phyloP scores from a whole-genome alignment of 1,140 invertebrate species.

The Cyclina sinensis region DNA sequence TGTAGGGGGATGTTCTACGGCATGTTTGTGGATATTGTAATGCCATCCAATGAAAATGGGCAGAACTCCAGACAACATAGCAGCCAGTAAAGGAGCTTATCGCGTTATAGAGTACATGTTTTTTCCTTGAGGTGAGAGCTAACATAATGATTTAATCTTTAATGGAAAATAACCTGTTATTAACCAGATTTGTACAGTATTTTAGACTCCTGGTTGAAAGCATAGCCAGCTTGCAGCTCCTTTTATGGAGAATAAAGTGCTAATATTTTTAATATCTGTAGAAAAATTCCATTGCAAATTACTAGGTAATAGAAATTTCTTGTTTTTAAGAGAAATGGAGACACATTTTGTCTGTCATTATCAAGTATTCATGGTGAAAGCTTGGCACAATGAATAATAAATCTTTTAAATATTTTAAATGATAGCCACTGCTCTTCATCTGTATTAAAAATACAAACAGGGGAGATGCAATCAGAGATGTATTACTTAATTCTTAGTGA shows the following conservation, averaged over 20 bases:
- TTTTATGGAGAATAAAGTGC: constrained; percentile 22
- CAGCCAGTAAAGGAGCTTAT: not conserved
- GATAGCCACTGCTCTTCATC: not conserved
- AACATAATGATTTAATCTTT: not conserved
- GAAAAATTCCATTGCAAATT: not conserved
- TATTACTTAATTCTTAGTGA: not conserved
- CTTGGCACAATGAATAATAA: not conserved
- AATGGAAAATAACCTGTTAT: constrained; percentile 6
- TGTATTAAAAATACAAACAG: not conserved
- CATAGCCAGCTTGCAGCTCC: not conserved
- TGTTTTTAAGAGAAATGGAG: not conserved
- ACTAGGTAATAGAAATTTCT: not conserved
- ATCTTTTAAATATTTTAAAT: constrained; percentile 40
- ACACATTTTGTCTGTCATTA: not conserved
- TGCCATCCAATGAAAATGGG: too few relatives aligned
- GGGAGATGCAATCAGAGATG: not conserved
- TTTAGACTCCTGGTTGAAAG: not conserved
- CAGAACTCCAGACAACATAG: too few relatives aligned
- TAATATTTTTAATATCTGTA: constrained; percentile 5
- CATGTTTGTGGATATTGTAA: too few relatives aligned
- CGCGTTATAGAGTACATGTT: not conserved
- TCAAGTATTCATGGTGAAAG: not conserved
- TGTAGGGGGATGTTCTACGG: too few relatives aligned
- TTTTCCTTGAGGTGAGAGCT: not conserved
- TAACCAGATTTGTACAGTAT: not conserved